Base-by-base conservation (phyloP, 2,888 invertebrate genomes). In the Pseudococcus viburni region DNA sequence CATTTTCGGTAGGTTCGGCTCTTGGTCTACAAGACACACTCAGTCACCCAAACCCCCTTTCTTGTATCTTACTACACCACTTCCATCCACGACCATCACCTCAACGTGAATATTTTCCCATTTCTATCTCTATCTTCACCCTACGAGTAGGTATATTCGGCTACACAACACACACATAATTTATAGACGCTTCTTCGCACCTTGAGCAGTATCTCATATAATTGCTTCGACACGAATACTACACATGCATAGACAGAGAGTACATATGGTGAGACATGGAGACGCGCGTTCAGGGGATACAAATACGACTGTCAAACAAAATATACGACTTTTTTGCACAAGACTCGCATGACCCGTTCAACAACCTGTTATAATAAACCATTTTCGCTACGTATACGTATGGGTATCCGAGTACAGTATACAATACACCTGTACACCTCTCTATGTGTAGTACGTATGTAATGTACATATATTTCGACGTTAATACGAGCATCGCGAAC, bases 311-410 rank as follows among this genome's bases (percentile, higher is more conserved):
- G 42, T 80, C 80, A 80, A 80, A 80, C 19, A 42, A 80, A 80
- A 80, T 80, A 42, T 42, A 80, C 80, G 42, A 80, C 80, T 80
- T 80, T 80, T 33, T 80, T 33, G 68, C 68, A 19, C 80, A 42
- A 80, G n/a, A 80, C 80, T 80, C 15, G 42, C 42, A 80, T 42
- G 80, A 42, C 80, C 42, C 80, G 42, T 80, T 80, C 80, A 80
- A 80, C 80, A 80, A 80, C 80, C 80, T 80, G 80, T 80, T 80
- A 80, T 42, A 80, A 80, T 80, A 80, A 42, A 80, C 80, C 42
- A 80, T 80, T 42, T 80, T 42, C 80, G 22, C 42, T 42, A n/a
- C 33, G 1, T 39, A n/a, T n/a, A 3, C 8, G 42, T n/a, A 46
- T 80, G 33, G 12, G 39, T 26, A n/a, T 42, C 42, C 42, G 3